Conservation (phyloP, 2,113 vertebrate genomes). For the Sinocyclocheilus anophthalmus region DNA sequence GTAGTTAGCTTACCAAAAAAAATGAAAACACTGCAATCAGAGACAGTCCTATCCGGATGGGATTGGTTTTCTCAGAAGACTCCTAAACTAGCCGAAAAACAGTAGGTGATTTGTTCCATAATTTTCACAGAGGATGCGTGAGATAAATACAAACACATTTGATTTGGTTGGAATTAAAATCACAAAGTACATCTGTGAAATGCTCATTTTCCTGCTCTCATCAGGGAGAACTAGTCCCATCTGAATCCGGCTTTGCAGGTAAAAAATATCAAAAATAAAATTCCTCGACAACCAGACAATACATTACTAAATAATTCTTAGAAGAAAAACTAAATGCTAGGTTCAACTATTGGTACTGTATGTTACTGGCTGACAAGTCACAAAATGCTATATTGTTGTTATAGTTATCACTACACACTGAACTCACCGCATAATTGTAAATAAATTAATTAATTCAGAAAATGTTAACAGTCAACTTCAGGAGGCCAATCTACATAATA, state of each 20-base stretch:
- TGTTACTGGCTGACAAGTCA: not conserved
- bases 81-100: not conserved
- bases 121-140: not conserved
- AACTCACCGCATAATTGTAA: not conserved
- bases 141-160: not conserved
- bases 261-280: not conserved
- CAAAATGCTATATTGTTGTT: not conserved
- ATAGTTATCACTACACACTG: not conserved
- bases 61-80: not conserved
- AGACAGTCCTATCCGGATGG: not conserved
- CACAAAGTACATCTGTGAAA: slow-evolving; percentile 1
- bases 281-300: not conserved
- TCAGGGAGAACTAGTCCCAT: slow-evolving; percentile 5
- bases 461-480: not conserved
- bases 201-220: not conserved
- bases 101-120: not conserved
- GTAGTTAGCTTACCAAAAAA: not conserved
- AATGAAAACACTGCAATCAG: not conserved
- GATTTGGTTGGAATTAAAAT: slow-evolving; percentile 6
- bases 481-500: not conserved
- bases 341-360: not conserved
- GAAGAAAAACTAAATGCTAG: not conserved
- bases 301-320: not conserved
- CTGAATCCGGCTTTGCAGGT: not conserved
- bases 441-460: not conserved